Conservation (phyloP, 35 echinoderm and acorn worm species). For the Strongylocentrotus purpuratus region DNA sequence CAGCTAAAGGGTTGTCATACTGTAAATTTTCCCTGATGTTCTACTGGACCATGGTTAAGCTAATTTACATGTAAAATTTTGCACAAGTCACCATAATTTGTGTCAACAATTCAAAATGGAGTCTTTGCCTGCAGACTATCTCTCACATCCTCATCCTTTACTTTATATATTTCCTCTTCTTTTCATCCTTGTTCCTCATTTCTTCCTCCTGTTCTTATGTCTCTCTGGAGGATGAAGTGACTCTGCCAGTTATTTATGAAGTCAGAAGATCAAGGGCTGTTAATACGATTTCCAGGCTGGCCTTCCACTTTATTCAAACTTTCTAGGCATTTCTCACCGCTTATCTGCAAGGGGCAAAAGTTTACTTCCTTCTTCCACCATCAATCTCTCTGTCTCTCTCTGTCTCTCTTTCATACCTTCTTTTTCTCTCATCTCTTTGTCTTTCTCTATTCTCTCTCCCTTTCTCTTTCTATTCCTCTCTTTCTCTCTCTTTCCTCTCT, state of each 20-base stretch:
- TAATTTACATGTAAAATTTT: too few relatives aligned
- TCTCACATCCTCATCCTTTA: too few relatives aligned
- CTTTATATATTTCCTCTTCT: too few relatives aligned
- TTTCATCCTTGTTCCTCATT: not conserved
- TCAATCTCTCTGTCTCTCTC: not conserved
- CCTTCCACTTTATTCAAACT: not conserved
- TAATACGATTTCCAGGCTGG: not conserved
- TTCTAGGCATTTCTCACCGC: not conserved
- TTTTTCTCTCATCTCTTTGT: not conserved
- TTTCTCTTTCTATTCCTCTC: too few relatives aligned
- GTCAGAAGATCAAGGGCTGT: not conserved
- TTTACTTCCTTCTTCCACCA: not conserved
- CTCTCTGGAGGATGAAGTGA: not conserved
- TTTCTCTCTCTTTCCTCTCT: too few relatives aligned
- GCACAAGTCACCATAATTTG: too few relatives aligned
- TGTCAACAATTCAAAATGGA: too few relatives aligned
- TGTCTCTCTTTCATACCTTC: not conserved
- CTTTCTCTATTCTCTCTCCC: not conserved
- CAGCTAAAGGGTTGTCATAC: too few relatives aligned
- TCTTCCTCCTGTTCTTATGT: not conserved
- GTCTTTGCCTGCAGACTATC: too few relatives aligned
- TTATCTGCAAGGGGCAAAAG: not conserved
- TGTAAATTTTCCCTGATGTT: too few relatives aligned
- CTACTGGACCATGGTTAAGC: too few relatives aligned
- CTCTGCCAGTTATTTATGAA: not conserved